Conservation (phyloP, 2,797 vertebrate genomes). For the Heliangelus exortis region DNA sequence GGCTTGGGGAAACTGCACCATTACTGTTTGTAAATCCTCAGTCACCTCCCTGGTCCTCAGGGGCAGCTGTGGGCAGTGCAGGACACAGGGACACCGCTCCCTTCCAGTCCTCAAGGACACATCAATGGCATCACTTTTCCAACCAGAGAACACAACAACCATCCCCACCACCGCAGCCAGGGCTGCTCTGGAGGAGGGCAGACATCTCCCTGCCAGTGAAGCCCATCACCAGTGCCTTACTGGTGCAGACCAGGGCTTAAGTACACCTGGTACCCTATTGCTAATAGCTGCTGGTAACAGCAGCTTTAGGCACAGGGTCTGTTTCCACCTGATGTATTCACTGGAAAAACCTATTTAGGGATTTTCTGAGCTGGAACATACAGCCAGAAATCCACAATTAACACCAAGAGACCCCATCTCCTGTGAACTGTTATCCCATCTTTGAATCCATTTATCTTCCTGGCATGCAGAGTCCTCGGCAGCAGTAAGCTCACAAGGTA, state of each 20-base stretch:
- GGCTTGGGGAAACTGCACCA: neutral
- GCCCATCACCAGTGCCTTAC: neutral
- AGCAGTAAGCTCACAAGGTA: conserved; percentile 18
- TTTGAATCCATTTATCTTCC: conserved; percentile 47
- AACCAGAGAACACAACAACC: neutral
- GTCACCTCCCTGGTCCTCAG: neutral
- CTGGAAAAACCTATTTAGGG: conserved; percentile 30
- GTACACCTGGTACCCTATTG: neutral
- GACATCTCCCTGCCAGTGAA: neutral
- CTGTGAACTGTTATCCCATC: neutral
- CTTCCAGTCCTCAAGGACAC: neutral
- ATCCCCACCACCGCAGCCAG: rapidly evolving
- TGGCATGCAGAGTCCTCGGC: conserved; percentile 7
- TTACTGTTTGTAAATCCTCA: rapidly evolving
- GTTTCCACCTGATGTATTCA: neutral
- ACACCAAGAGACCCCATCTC: conserved; percentile 45
- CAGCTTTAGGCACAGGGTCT: neutral
- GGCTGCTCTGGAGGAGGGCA: neutral
- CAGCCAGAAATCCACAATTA: conserved; percentile 34
- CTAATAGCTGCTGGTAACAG: neutral
- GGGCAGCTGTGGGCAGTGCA: neutral
- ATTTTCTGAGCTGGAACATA: neutral
- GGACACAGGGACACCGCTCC: neutral
- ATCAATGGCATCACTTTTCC: rapidly evolving
- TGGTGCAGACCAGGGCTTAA: neutral